Percentiles rank a stretch among this genome's conserved stretches.
phyloP scores from a whole-genome alignment of 2,113 vertebrate species.

The Apus apus region DNA sequence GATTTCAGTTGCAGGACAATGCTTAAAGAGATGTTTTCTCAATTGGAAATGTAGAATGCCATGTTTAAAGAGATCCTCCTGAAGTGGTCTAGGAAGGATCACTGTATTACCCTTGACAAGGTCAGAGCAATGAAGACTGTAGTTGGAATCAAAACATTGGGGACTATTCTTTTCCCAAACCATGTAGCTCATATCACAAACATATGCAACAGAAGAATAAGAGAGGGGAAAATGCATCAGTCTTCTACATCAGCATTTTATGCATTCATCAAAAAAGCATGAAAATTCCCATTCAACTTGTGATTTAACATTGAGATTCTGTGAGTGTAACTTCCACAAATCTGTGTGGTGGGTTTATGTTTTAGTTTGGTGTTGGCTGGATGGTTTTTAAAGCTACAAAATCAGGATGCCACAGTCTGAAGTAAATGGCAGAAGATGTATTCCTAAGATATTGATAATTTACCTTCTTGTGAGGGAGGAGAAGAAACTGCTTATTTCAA shows the following conservation, averaged over 20 bases:
- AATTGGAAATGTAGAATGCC: neutral
- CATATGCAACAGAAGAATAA: neutral
- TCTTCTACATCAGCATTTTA: neutral
- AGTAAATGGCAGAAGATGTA: neutral
- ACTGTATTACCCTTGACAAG: neutral
- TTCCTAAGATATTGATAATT: neutral
- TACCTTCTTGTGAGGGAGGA: neutral
- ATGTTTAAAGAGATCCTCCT: neutral
- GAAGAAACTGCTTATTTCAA: neutral
- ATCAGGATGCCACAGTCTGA: neutral
- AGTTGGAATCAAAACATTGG: neutral
- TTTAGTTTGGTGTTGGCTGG: neutral
- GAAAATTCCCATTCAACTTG: neutral
- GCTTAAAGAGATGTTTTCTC: neutral
- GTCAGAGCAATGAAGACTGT: neutral
- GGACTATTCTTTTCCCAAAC: neutral
- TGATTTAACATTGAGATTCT: neutral
- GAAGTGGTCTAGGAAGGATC: neutral
- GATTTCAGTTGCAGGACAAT: neutral
- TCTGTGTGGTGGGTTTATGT: neutral
- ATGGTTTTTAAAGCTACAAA: neutral
- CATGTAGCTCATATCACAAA: neutral
- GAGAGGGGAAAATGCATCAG: accelerated
- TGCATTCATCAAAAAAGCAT: neutral
- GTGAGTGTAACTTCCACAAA: neutral